Percentiles rank a stretch among this genome's conserved stretches.
These are phyloP conservation scores for Achatina immaculata DNA, from an alignment of 1,140 invertebrate genomes.

Conservation along the genomic window DNA sequence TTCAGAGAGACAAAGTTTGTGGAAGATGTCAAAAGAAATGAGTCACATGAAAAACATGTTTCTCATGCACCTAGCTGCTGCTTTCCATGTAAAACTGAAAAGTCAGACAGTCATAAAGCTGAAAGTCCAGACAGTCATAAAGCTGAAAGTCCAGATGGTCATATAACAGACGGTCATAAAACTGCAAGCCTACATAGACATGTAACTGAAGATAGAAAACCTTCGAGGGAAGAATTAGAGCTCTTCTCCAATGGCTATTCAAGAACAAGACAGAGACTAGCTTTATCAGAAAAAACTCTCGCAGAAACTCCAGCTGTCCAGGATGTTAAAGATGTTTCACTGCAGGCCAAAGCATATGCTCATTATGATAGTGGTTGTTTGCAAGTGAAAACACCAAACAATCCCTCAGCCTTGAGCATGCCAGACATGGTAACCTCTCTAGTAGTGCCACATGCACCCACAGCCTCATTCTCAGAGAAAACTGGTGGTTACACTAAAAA, in stretches of 20 bases:
- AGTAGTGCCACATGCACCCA: not conserved
- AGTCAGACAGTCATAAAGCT: not conserved
- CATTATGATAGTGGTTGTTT: not conserved
- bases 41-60: not conserved
- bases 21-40: not conserved
- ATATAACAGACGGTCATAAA: no score
- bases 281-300: not conserved
- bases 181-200: no score
- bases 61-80: not conserved
- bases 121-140: no score
- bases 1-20: not conserved
- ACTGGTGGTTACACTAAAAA: not conserved
- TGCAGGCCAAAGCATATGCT: no score
- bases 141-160: no score
- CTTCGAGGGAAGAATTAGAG: constrained; percentile 5
- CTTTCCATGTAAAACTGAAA: not conserved
- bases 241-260: not conserved
- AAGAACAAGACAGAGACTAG: not conserved
- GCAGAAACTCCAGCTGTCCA: not conserved
- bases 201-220: not conserved
- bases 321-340: not conserved
- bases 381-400: no score
- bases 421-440: not conserved
- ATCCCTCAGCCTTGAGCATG: not conserved
- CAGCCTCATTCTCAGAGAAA: not conserved